Conservation (phyloP, 2,888 invertebrate genomes). For the Eumacrocentrus americanus region DNA sequence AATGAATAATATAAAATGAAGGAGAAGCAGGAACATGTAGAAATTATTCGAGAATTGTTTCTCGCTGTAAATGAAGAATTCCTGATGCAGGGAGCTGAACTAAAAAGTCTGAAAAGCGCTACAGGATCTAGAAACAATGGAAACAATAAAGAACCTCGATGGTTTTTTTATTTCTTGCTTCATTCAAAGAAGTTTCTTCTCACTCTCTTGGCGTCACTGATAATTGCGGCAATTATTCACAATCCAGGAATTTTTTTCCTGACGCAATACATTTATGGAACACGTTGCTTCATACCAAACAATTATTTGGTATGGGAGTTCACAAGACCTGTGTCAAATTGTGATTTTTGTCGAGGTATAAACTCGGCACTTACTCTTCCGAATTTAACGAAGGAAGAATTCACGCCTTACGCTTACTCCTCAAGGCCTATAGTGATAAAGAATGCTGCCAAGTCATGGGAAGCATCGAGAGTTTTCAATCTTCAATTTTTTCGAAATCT, state of each 20-base stretch:
- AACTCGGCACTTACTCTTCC: constrained; percentile 71
- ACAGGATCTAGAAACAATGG: constrained; percentile 17
- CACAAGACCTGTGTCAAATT: constrained; percentile 81
- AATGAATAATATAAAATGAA: constrained; percentile 36
- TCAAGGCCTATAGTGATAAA: constrained; percentile 82
- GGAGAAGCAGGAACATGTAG: constrained; percentile 20
- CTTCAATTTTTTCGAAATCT: constrained; percentile 73
- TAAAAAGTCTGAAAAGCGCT: constrained; percentile 42
- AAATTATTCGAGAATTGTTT: constrained; percentile 45
- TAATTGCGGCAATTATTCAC: constrained; percentile 6
- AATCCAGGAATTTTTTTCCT: background rate
- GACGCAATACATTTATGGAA: constrained; percentile 50
- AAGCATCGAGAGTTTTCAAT: constrained; percentile 72
- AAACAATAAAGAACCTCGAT: constrained; percentile 28
- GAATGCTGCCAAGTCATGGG: constrained; percentile 78
- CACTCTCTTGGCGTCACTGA: constrained; percentile 24
- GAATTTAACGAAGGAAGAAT: constrained; percentile 74
- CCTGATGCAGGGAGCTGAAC: constrained; percentile 43
- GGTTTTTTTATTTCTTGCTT: constrained; percentile 21
- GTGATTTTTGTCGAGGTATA: constrained; percentile 76
- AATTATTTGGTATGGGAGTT: constrained; percentile 89
- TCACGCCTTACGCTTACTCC: constrained; percentile 76
- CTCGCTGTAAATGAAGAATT: constrained; percentile 43
- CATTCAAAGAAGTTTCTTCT: constrained; percentile 34
- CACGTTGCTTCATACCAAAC: constrained; percentile 78